Percentiles rank a stretch among this genome's conserved stretches.
These are phyloP conservation scores for Pomacea maculata DNA, from an alignment of 1,140 invertebrate species.

Conservation along the genomic window DNA sequence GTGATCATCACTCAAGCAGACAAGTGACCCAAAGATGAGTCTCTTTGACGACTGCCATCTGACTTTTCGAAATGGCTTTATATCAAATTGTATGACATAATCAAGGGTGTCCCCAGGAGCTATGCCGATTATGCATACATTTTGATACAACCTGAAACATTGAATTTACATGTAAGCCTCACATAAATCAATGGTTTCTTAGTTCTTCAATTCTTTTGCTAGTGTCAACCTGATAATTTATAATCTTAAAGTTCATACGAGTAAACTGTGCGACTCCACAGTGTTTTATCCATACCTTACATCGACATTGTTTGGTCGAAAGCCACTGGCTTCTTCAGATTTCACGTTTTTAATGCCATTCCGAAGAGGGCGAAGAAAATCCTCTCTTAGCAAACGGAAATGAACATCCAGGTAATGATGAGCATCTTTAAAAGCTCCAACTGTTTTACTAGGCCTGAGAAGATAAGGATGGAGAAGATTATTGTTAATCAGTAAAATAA, in stretches of 20 bases:
- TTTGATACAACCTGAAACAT: conserved; percentile 33
- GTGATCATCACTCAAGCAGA: conserved; percentile 75
- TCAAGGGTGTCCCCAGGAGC: conserved; percentile 42
- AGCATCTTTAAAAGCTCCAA: conserved; percentile 70
- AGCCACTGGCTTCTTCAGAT: no score
- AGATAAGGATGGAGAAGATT: conserved; percentile 23
- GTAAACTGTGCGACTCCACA: conserved; percentile 73
- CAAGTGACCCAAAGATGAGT: conserved; percentile 77
- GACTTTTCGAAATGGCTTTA: conserved; percentile 25
- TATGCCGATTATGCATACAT: conserved; percentile 43
- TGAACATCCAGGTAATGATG: conserved; percentile 82
- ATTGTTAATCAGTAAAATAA: no score
- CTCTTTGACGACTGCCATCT: conserved; percentile 66
- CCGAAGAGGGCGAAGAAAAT: conserved; percentile 67
- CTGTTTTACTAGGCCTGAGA: conserved; percentile 69
- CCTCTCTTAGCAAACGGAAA: conserved; percentile 80
- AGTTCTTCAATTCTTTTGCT: no score
- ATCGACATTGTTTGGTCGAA: conserved; percentile 2
- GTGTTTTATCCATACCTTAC: conserved; percentile 24
- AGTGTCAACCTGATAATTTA: conserved; percentile 53
- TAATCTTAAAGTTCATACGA: conserved; percentile 76
- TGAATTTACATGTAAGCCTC: no score
- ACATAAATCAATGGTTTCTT: no score
- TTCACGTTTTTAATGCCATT: conserved; percentile 52
- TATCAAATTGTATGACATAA: conserved; percentile 43